These are phyloP conservation scores for Parotia lawesii DNA, from an alignment of 2,113 vertebrate genomes.

Conservation along the genomic window DNA sequence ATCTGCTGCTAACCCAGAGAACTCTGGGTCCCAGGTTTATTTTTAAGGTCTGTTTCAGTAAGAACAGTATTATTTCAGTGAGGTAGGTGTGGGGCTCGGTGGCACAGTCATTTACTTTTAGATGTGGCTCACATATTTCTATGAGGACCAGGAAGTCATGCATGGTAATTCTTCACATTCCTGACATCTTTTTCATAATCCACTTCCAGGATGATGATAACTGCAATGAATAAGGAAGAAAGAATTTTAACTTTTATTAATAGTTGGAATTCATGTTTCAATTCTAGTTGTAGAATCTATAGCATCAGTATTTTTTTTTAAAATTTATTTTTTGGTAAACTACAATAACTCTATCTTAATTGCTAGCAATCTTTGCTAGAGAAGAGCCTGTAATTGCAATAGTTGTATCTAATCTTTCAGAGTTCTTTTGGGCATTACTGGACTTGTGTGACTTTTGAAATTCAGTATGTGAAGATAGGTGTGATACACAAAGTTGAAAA, in stretches of 20 bases:
- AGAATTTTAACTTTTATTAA: background rate
- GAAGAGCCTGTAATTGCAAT: background rate
- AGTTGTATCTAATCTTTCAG: background rate
- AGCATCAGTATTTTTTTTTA: background rate
- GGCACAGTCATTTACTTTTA: background rate
- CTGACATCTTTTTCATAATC: constrained; percentile 60
- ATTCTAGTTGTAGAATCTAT: background rate
- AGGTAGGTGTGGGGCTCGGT: fast-evolving
- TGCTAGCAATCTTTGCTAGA: background rate
- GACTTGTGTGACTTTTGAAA: background rate
- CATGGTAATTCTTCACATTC: constrained; percentile 48
- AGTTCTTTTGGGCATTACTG: background rate
- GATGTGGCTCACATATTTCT: constrained; percentile 38
- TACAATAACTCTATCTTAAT: background rate
- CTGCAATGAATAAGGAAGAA: background rate
- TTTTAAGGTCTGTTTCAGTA: background rate
- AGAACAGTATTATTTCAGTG: background rate
- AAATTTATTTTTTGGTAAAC: background rate
- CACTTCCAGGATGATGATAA: background rate
- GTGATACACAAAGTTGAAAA: background rate
- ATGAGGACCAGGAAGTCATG: constrained; percentile 42
- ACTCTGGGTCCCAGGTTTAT: background rate
- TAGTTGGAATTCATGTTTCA: background rate
- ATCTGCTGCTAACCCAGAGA: background rate
- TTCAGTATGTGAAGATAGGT: background rate